phyloP scores from a whole-genome alignment of 2,797 vertebrate genomes.

The Lates japonicus region DNA sequence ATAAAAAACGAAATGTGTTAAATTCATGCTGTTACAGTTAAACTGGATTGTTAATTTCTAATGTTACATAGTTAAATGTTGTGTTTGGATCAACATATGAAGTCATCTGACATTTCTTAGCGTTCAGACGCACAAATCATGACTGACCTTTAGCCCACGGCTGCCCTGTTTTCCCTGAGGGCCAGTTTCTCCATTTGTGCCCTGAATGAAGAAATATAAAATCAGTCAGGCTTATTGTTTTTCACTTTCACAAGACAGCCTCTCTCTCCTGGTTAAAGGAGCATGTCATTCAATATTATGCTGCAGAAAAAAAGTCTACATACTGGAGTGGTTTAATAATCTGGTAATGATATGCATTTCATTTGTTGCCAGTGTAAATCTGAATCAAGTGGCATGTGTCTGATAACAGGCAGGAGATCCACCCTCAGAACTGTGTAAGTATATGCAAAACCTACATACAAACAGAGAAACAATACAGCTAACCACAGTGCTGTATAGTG shows the following conservation, averaged over 20 bases:
- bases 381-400: not conserved
- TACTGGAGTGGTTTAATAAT: not conserved
- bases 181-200: constrained; percentile 85
- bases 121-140: constrained; percentile 34
- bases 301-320: not conserved
- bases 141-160: constrained; percentile 87
- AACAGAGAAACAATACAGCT: not conserved
- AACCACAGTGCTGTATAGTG: constrained; percentile 51
- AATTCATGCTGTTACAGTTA: not conserved
- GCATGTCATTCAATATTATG: constrained; percentile 10
- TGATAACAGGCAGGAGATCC: not conserved
- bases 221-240: constrained; percentile 28
- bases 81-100: constrained; percentile 48
- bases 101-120: constrained; percentile 44
- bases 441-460: not conserved
- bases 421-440: not conserved
- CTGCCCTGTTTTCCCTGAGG: constrained; percentile 82
- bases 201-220: constrained; percentile 79
- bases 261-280: not conserved
- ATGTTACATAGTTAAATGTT: constrained; percentile 35
- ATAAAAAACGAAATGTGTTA: not conserved
- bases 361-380: constrained; percentile 2
- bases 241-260: not conserved
- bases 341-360: not conserved
- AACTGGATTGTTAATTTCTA: constrained; percentile 21